Percentiles rank a stretch among this genome's conserved stretches.
These are phyloP conservation scores for Tiliacea citrago DNA, from an alignment of 2,888 invertebrate species.

Conservation along the genomic window DNA sequence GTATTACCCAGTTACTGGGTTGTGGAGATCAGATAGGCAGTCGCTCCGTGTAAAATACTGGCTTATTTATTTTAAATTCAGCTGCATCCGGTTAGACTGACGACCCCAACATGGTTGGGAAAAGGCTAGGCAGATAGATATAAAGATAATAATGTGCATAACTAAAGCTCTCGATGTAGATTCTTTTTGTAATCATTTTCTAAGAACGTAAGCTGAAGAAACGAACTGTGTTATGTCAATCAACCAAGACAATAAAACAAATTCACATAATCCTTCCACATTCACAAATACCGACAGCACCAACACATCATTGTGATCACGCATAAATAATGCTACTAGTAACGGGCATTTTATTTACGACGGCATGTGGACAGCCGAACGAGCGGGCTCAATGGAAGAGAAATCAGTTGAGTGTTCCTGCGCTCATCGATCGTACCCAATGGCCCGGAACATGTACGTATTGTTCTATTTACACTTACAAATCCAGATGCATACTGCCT, in stretches of 20 bases:
- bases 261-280: neutral
- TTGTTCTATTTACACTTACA: conserved; percentile 82
- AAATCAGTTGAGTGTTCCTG: conserved; percentile 74
- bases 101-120: too few species aligned
- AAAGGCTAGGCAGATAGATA: too few species aligned
- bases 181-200: neutral
- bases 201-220: neutral
- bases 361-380: conserved; percentile 55
- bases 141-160: too few species aligned
- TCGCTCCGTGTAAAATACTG: too few species aligned
- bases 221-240: neutral
- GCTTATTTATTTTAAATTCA: too few species aligned
- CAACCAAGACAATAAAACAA: neutral
- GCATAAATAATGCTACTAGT: conserved; percentile 57
- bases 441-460: conserved; percentile 80
- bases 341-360: conserved; percentile 61
- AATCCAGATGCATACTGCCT: conserved; percentile 68
- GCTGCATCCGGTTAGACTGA: too few species aligned
- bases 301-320: conserved; percentile 5
- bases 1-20: too few species aligned
- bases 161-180: neutral
- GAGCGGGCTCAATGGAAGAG: conserved; percentile 75
- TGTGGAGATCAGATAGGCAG: too few species aligned
- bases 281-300: conserved; percentile 3
- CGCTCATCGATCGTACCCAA: conserved; percentile 79